phyloP scores from a whole-genome alignment of 2,888 invertebrate genomes.

The Andrena chrysosceles region DNA sequence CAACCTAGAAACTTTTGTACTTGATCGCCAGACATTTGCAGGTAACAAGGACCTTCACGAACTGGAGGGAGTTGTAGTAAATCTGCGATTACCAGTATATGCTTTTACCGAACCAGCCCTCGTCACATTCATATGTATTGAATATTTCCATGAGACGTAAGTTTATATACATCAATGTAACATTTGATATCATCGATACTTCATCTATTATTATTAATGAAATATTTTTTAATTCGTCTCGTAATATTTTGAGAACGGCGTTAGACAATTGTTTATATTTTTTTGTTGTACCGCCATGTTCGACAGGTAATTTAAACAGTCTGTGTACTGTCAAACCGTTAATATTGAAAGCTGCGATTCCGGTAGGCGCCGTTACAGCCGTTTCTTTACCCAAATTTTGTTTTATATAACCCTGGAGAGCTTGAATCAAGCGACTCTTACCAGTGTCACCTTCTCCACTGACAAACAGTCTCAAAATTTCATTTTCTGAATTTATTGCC shows the following conservation, averaged over 20 bases:
- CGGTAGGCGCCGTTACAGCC: neutral
- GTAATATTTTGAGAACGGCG: neutral
- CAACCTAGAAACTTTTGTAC: neutral
- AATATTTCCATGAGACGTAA: neutral
- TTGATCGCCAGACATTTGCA: neutral
- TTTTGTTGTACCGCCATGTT: neutral
- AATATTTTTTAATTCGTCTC: no score
- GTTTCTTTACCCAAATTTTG: neutral
- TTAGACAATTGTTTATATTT: neutral
- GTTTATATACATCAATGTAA: neutral
- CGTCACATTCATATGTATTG: neutral
- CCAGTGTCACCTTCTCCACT: neutral
- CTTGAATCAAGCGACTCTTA: neutral
- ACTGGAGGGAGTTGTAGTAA: neutral
- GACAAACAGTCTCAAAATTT: neutral
- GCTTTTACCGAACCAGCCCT: neutral
- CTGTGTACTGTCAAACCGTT: neutral
- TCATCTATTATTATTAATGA: neutral
- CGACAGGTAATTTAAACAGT: neutral
- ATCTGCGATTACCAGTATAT: neutral
- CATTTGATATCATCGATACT: neutral
- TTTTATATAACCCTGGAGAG: neutral
- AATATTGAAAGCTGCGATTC: neutral
- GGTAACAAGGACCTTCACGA: neutral
- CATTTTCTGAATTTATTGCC: neutral